Evolutionary conservation across 2,888 invertebrate species (phyloP), one percentile per base, ranked within the genome.

Genomic region (Limenitis arthemis): DNA sequence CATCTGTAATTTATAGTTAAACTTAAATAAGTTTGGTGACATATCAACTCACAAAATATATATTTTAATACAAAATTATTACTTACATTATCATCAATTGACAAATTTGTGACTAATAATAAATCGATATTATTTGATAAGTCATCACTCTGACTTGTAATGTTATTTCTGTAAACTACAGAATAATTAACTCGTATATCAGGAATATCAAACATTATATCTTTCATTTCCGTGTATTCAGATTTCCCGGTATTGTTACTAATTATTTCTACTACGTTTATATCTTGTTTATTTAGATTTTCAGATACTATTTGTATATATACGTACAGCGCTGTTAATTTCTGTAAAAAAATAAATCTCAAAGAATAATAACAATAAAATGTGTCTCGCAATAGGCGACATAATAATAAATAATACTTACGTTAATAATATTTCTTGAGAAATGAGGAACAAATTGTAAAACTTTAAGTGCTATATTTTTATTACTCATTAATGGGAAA

Each of bases 271-370:
- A 65, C 30, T 2, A 70, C 55, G 32, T 64, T 65, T 5, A 69
- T 56, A 0, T 48, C 31, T 1, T 58, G 53, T 50, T 64, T 68
- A 36, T 63, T 65, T 4, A 67, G 40, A 53, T 71, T 72, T 57
- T 72, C 70, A 33, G 63, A 60, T 7, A 70, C 61, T 8, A 69
- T 66, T 70, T 73, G 73, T 28, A 69, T 32, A 42, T 56, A 65
- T 1, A 63, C 46, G 47, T 61, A 55, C 4, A 69, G 11, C 2
- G 62, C 59, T 5, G 61, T 58, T 33, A 52, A 40, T 30, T 65
- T 48, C 71, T 72, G 59, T 37, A 62, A 60, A 49, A 46, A 44
- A 28, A 29, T 20, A 8, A n/a, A 38, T 11, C n/a, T 36, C 20
- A 3, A 20, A 20, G 20, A 20, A 3, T 42, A 39, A 46, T 11